Evolutionary conservation across 2,888 invertebrate species (phyloP), one percentile per base, ranked within the genome.

Genomic region (Drosophila siamana): DNA sequence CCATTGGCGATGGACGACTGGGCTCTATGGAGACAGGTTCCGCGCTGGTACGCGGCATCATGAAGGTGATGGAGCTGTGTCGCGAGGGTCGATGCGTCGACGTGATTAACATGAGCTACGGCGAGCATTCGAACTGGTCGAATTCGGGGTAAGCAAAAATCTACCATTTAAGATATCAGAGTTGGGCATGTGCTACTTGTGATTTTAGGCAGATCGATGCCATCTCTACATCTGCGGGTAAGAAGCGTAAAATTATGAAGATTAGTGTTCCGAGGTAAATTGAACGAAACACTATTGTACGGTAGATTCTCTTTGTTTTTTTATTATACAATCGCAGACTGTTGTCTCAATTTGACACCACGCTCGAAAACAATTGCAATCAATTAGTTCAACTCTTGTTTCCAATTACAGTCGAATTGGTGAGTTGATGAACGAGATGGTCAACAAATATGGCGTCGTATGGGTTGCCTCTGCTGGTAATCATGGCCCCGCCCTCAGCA

Each of bases 31-130:
- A 99, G 93, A 99, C 99, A 0, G 99, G 99, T 13, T 96, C 98
- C 0, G 97, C 98, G 0, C 92, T 99, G 4, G 96, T 98, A 1
- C 93, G 99, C 71, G 98, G 98, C 7, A 98, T 98, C 93, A 96
- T 97, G 80, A 95, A 96, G 91, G 94, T 97, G 36, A 97, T 97
- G 96, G 95, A 96, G 86, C 90, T 95, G 15, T 93, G 94, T 46
- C 93, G 94, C 79, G 92, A 88, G 1, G 92, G 92, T 0, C 93
- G 92, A 82, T 94, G 94, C 82, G 93, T 97, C 52, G 97, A 99
- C 90, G 95, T 99, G 0, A 97, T 99, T 78, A 99, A 99, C 92
- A 99, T 98, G 97, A 99, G 98, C 90, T 99, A 99, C 86, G 99
- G 99, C 0, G 99, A 99, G 92, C 97, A 97, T 86, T 95, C 97